Evolutionary conservation across 2,113 vertebrate species (phyloP), one percentile per base, ranked within the genome.

Genomic region (Phylloscopus trochilus): DNA sequence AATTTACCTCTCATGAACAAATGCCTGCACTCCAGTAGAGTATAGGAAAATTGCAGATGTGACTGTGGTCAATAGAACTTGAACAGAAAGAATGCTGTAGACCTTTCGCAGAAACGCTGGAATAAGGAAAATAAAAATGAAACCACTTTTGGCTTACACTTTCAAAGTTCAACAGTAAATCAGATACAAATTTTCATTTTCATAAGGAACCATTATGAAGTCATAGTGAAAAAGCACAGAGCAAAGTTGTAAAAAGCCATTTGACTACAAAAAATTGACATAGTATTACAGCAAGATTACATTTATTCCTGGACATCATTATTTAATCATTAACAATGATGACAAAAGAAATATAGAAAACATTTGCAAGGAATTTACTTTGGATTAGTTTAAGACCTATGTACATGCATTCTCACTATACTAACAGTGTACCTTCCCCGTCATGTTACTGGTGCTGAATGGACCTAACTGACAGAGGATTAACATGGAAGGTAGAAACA

Each of bases 71-170:
- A 99, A 59, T 4, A 99, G 93, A 90, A 99, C 98, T 97, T 99
- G 99, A 62, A 99, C 8, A 53, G 98, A 99, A 88, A 99, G 97
- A 90, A 99, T 99, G 84, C 97, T 98, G 97, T 99, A 99, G 44
- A 99, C 99, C 97, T 99, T 99, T 59, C 98, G 98, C 11, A 99
- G 98, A 96, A 99, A 99, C 55, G 98, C 99, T 99, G 81, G 31
- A 92, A 73, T 62, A 97, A 88, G 49, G 83, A 96, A 93, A 69
- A 92, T 17, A 78, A 73, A 92, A 74, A 58, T 3, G 0, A 77
- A 41, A 52, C 33, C 5, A 66, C 41, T 76, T 76, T 13, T 72
- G 35, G 68, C 30, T 87, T 51, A 59, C 26, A 70, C 66, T 72
- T 58, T 13, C 16, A 55, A 59, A 90, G 44, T 69, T 82, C 49